Evolutionary conservation across 2,888 invertebrate genomes (phyloP).

Genomic region (Agrilus mali): DNA sequence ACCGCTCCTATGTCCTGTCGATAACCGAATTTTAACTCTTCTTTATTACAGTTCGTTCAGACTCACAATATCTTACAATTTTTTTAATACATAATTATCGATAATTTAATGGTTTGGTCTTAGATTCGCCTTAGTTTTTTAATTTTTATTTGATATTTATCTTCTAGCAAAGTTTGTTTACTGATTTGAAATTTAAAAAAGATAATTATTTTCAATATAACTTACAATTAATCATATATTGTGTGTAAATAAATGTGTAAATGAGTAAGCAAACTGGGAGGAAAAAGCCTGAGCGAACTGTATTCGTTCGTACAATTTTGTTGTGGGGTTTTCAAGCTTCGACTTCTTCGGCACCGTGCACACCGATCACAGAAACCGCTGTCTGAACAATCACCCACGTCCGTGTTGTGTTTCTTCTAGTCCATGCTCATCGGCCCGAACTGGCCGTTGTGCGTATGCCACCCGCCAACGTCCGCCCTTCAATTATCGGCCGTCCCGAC

Average conservation of each 20-base stretch:
- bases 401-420: slow-evolving; percentile 32
- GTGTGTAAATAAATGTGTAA: neutral
- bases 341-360: slow-evolving; percentile 33
- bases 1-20: neutral
- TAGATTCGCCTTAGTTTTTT: no score
- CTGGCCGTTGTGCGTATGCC: slow-evolving; percentile 42
- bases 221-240: neutral
- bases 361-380: slow-evolving; percentile 34
- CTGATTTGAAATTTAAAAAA: slow-evolving; percentile 1
- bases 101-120: no score
- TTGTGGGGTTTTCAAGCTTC: slow-evolving; percentile 32
- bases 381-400: slow-evolving; percentile 23
- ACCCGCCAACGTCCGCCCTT: slow-evolving; percentile 43
- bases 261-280: slow-evolving; percentile 15
- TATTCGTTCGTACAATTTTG: slow-evolving; percentile 17
- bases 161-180: slow-evolving; percentile 5
- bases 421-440: slow-evolving; percentile 46
- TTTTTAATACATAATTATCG: no score
- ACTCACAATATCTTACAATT: no score
- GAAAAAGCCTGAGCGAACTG: slow-evolving; percentile 20
- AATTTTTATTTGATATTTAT: no score
- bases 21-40: no score
- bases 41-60: no score
- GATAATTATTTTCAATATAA: neutral
- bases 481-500: slow-evolving; percentile 64